Percentiles rank a stretch among this genome's conserved stretches.
Conservation (phyloP, 2,888 invertebrate genomes). For the Pachydiplax longipennis region DNA sequence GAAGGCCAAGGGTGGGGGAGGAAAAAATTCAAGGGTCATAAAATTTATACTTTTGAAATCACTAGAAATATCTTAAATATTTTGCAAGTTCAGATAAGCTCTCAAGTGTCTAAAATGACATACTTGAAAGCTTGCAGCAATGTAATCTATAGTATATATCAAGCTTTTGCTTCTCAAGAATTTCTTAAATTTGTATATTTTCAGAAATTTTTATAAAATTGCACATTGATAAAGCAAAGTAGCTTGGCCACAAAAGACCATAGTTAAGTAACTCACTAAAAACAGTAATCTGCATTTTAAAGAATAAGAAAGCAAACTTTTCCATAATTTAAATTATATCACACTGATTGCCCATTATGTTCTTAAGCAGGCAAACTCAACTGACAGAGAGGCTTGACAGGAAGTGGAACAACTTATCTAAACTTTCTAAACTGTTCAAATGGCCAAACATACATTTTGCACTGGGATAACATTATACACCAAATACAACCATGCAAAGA, state of each 20-base stretch:
- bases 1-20: not conserved
- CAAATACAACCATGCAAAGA: constrained; percentile 4
- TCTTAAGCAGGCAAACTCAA: constrained; percentile 33
- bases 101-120: not conserved
- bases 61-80: not conserved
- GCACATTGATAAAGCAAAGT: constrained; percentile 40
- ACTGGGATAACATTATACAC: constrained; percentile 6
- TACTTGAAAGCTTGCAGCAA: not conserved
- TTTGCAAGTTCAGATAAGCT: not conserved
- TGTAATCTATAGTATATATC: too few relatives aligned
- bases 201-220: not conserved
- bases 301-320: constrained; percentile 32
- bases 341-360: constrained; percentile 16
- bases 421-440: not conserved
- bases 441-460: not conserved
- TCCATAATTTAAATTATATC: constrained; percentile 22
- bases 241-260: constrained; percentile 31
- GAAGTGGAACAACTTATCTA: constrained; percentile 42
- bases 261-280: constrained; percentile 12
- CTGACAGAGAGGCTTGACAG: constrained; percentile 11
- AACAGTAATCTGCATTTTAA: not conserved
- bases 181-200: not conserved
- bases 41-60: not conserved
- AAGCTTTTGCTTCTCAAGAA: not conserved
- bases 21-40: constrained; percentile 37